Conservation (phyloP, 1,140 invertebrate genomes). For the Frieseomelitta varia region DNA sequence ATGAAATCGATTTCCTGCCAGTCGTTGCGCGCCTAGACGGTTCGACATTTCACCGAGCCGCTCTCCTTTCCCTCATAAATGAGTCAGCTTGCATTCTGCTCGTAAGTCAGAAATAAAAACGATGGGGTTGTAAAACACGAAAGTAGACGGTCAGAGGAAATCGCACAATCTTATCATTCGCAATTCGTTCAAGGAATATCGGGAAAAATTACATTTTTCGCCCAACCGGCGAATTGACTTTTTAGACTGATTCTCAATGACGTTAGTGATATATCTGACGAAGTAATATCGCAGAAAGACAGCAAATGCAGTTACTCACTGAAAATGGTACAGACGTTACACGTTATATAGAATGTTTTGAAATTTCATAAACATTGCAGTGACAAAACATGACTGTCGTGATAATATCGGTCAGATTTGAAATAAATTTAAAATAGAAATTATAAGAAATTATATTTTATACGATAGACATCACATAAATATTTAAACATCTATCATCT, state of each 20-base stretch:
- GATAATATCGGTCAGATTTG: no score
- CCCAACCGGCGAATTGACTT: not conserved
- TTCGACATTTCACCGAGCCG: constrained; percentile 42
- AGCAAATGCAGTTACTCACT: not conserved
- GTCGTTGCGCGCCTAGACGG: constrained; percentile 25
- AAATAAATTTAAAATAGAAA: no score
- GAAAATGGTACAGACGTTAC: no score
- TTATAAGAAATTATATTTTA: no score
- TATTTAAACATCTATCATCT: no score
- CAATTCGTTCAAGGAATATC: not conserved
- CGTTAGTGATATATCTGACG: not conserved
- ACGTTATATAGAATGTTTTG: no score
- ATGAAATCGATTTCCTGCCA: constrained; percentile 62
- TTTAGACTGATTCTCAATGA: constrained; percentile 29
- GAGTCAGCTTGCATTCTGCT: constrained; percentile 48
- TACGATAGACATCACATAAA: no score
- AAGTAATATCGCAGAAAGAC: not conserved
- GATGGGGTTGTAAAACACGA: constrained; percentile 33
- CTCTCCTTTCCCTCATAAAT: constrained; percentile 54
- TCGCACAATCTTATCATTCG: constrained; percentile 23
- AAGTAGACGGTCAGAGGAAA: not conserved
- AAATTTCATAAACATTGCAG: no score
- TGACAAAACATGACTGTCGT: no score
- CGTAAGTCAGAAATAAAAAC: constrained; percentile 62
- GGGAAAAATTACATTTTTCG: not conserved